phyloP scores from a whole-genome alignment of 2,888 invertebrate genomes.

The Melanargia galathea region DNA sequence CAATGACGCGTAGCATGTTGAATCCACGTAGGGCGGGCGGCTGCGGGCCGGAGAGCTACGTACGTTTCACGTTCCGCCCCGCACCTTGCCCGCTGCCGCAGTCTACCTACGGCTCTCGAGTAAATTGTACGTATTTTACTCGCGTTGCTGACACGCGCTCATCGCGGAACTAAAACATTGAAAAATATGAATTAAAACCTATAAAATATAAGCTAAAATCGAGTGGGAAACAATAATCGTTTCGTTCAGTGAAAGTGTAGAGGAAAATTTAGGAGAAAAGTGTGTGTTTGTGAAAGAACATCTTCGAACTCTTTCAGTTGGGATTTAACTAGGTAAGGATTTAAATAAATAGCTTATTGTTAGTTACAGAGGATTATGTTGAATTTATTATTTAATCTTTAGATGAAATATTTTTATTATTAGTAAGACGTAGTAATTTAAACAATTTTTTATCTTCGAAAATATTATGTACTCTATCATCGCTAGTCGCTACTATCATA shows the following conservation, averaged over 20 bases:
- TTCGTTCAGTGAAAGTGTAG: slow-evolving; percentile 37
- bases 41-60: slow-evolving; percentile 43
- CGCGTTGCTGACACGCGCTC: slow-evolving; percentile 32
- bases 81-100: slow-evolving; percentile 58
- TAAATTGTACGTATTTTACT: slow-evolving; percentile 39
- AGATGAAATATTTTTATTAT: not conserved
- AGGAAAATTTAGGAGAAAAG: slow-evolving; percentile 33
- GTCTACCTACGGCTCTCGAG: slow-evolving; percentile 50
- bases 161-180: slow-evolving; percentile 39
- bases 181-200: slow-evolving; percentile 48
- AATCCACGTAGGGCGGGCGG: slow-evolving; percentile 56
- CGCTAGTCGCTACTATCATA: too few relatives aligned
- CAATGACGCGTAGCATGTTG: slow-evolving; percentile 39
- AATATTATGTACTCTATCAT: too few relatives aligned
- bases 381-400: not conserved
- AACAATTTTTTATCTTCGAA: too few relatives aligned
- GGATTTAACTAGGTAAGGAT: slow-evolving; percentile 45
- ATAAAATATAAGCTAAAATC: slow-evolving; percentile 21
- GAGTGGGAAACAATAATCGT: slow-evolving; percentile 7
- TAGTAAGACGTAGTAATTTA: too few relatives aligned
- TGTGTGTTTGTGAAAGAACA: slow-evolving; percentile 39
- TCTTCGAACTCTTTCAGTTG: slow-evolving; percentile 33
- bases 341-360: slow-evolving; percentile 6
- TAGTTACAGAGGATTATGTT: not conserved
- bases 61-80: slow-evolving; percentile 37